These are phyloP conservation scores for Tridacna gigas DNA, from an alignment of 2,888 invertebrate genomes.

Conservation along the genomic window DNA sequence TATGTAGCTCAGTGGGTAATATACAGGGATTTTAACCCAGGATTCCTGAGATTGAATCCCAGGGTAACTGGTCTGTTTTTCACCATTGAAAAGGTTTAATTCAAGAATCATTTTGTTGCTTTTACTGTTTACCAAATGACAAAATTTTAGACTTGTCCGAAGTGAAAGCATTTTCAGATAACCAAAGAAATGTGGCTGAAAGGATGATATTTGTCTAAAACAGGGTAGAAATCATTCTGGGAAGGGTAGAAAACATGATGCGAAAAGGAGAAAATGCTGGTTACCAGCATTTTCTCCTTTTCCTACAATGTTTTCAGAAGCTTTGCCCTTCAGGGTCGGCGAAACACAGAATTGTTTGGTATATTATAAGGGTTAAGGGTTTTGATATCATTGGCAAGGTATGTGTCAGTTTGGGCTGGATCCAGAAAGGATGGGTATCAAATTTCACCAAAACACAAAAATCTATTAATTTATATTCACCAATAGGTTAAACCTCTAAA, in stretches of 20 bases:
- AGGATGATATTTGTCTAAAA: neutral
- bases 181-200: neutral
- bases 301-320: neutral
- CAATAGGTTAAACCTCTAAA: constrained; percentile 32
- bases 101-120: no score
- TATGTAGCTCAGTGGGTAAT: no score
- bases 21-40: no score
- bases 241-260: neutral
- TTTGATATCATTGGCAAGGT: neutral
- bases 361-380: no score
- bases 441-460: constrained; percentile 43
- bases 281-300: neutral
- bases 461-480: constrained; percentile 29
- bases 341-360: no score
- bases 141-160: neutral
- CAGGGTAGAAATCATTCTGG: neutral
- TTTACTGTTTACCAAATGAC: no score
- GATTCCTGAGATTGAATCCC: no score
- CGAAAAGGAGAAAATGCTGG: no score
- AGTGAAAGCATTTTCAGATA: neutral
- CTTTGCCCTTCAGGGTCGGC: no score
- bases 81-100: no score
- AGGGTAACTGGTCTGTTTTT: no score
- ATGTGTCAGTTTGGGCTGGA: constrained; percentile 37
- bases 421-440: constrained; percentile 30